Conservation (phyloP, 1,140 invertebrate genomes). For the Drosophila arawakana region DNA sequence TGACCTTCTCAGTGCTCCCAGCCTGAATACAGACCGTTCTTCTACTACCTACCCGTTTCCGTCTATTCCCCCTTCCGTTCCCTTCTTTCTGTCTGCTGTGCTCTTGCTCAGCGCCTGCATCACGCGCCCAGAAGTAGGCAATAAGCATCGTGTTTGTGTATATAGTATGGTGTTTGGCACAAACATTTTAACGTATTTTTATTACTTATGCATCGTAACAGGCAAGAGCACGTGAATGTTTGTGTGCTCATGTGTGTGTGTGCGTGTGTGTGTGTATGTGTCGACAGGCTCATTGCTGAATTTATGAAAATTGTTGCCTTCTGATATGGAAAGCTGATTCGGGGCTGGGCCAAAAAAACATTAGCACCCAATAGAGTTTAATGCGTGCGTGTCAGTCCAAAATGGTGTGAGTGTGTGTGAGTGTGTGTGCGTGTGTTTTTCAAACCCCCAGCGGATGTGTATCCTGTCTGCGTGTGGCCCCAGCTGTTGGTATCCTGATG, state of each 20-base stretch:
- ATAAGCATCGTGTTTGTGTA: constrained; percentile 78
- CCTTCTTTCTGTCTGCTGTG: constrained; percentile 7
- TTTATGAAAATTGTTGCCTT: constrained; percentile 75
- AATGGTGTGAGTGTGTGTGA: constrained; percentile 27
- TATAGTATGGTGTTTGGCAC: constrained; percentile 42
- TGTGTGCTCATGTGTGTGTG: constrained; percentile 1
- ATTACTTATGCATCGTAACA: constrained; percentile 61
- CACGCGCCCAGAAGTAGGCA: constrained; percentile 71
- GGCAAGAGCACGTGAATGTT: constrained; percentile 1
- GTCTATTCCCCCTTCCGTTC: neutral
- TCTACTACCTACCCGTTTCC: neutral
- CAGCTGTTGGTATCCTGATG: constrained; percentile 53
- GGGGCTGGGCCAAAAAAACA: constrained; percentile 57
- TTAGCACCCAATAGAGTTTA: constrained; percentile 81
- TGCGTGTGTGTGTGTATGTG: constrained; percentile 41
- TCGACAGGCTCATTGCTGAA: constrained; percentile 77
- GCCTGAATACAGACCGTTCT: neutral
- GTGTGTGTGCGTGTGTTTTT: constrained; percentile 31
- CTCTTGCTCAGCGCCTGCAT: constrained; percentile 21
- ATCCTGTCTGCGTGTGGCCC: constrained; percentile 71
- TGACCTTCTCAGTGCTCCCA: constrained; percentile 11
- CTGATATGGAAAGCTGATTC: constrained; percentile 44
- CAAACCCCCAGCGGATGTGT: constrained; percentile 66
- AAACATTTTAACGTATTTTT: constrained; percentile 83
- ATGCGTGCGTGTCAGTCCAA: constrained; percentile 62